Evolutionary conservation across 2,888 invertebrate species (phyloP).

Genomic region (Ormyrus rosae): DNA sequence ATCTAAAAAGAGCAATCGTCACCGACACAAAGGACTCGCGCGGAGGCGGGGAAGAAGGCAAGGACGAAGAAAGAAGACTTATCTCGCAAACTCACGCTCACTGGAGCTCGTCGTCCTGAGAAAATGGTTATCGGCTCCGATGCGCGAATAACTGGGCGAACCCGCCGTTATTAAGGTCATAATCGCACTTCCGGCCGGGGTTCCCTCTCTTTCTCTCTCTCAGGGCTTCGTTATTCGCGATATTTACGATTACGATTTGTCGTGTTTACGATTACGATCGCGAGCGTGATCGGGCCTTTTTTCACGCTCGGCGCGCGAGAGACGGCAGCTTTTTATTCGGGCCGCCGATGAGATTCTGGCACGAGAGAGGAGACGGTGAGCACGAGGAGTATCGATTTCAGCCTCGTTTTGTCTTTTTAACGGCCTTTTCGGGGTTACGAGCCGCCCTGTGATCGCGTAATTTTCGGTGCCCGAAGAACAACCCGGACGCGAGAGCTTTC

Average conservation of each 20-base stretch:
- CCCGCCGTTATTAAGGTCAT: constrained; percentile 38
- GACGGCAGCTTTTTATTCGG: no score
- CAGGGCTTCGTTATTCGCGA: constrained; percentile 26
- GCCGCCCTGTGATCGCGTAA: no score
- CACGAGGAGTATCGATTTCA: constrained; percentile 1
- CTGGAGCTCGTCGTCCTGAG: constrained; percentile 16
- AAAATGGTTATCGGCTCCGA: constrained; percentile 7
- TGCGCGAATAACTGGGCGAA: constrained; percentile 20
- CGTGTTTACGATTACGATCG: constrained; percentile 34
- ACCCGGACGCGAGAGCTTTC: no score
- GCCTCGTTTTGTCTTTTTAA: not conserved
- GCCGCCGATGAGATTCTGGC: no score
- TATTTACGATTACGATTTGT: constrained; percentile 44
- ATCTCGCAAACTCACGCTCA: not conserved
- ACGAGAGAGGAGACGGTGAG: no score
- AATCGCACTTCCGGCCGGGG: constrained; percentile 42
- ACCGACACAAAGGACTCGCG: no score
- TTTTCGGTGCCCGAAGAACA: no score
- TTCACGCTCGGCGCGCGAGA: not conserved
- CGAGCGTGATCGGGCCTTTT: no score
- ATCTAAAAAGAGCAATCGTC: no score
- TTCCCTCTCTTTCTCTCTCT: no score
- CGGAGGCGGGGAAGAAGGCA: no score
- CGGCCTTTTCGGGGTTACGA: no score
- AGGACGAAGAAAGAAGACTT: not conserved